These are phyloP conservation scores for Physeter macrocephalus DNA, from an alignment of 2,113 vertebrate genomes.

Conservation along the genomic window DNA sequence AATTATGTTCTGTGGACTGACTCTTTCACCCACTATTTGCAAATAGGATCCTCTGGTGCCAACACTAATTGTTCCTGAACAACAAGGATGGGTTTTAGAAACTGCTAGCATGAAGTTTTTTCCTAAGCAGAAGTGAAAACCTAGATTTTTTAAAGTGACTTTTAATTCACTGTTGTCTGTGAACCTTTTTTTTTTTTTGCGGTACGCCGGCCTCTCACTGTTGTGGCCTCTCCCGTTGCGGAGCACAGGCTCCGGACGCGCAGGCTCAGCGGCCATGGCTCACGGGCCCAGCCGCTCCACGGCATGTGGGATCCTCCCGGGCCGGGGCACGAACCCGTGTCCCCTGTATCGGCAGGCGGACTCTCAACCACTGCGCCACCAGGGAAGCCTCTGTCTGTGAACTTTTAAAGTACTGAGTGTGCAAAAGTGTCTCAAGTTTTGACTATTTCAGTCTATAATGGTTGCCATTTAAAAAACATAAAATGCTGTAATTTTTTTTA, in stretches of 20 bases:
- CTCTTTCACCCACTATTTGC: background rate
- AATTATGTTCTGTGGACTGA: background rate
- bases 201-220: too few relatives aligned
- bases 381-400: too few relatives aligned
- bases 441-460: constrained; percentile 52
- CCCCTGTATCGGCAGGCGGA: too few relatives aligned
- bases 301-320: too few relatives aligned
- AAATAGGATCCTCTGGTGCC: constrained; percentile 29
- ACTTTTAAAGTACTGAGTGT: constrained; percentile 43
- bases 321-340: too few relatives aligned
- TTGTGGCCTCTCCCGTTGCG: too few relatives aligned
- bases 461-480: constrained; percentile 55
- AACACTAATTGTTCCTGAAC: constrained; percentile 11
- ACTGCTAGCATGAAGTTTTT: background rate
- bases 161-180: constrained; percentile 36
- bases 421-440: constrained; percentile 35
- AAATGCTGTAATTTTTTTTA: constrained; percentile 40
- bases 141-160: constrained; percentile 36
- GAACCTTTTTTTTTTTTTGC: too few relatives aligned
- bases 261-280: too few relatives aligned
- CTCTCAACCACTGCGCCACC: too few relatives aligned
- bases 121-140: background rate
- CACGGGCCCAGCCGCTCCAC: too few relatives aligned
- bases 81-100: constrained; percentile 1
- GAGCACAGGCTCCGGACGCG: too few relatives aligned